Base-by-base conservation (phyloP, 2,888 invertebrate species). In the Rhopalosiphum nymphaeae region DNA sequence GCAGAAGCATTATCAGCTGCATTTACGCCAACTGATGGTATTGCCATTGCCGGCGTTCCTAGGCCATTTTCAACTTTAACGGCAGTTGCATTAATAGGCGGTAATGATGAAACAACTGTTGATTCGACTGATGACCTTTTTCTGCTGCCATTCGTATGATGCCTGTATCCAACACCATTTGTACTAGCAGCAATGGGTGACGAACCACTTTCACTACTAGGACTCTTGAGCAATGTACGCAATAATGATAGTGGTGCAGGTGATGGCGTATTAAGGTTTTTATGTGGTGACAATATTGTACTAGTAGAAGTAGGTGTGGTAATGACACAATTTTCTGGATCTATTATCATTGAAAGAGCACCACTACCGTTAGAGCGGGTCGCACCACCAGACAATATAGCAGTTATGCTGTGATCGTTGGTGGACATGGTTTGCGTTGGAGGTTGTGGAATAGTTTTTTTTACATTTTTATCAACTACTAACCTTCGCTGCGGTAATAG, bases 341-440 rank as follows among this genome's bases (percentile, higher is more conserved):
- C 78, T 3, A 78, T 42, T 78, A 53, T 26, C 78, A 78, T 78
- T 36, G 78, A 78, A 78, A 36, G 21, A 21, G 78, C 78, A 36
- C 78, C 9, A 3, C 78, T 78, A 21, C 36, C 36, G 21, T 21
- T 42, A 36, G 36, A 36, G 26, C 61, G 92, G 0, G 26, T 21
- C 21, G 53, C 29, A n/a, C 53, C 42, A 49, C 87, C n/a, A 67
- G 92, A 92, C 67, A 92, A 88, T 67, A 92, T 92, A 1, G 92
- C 92, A 25, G 92, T 92, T n/a, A 92, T 92, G 25, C 92, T 92
- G n/a, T 92, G 92, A 44, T 92, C 53, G 53, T 93, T 93, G 9
- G 88, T 44, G 0, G 92, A 87, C 7, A 57, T 21, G 5, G 49
- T n/a, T 49, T 49, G 90, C 2, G 36, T 36, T 9, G 29, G 44